phyloP scores from a whole-genome alignment of 1,140 invertebrate species.

The Tyrophagus putrescentiae region DNA sequence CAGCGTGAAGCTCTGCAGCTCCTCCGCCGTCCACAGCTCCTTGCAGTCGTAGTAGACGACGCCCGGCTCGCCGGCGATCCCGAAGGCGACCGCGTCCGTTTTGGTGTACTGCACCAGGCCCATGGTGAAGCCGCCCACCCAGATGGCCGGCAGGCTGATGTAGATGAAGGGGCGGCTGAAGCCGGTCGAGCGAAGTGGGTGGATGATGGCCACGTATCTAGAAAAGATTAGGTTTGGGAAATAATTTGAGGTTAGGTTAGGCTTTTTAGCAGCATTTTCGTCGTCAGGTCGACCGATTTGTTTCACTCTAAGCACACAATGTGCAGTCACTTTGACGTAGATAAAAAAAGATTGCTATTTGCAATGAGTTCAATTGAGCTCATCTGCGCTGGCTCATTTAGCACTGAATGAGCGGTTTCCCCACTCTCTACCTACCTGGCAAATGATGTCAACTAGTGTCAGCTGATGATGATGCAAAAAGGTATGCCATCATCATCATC shows the following conservation, averaged over 20 bases:
- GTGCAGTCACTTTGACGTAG: not conserved
- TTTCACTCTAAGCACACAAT: not conserved
- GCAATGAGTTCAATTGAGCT: not conserved
- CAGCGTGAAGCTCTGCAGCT: slow-evolving; percentile 31
- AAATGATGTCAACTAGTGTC: not conserved
- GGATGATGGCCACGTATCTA: slow-evolving; percentile 37
- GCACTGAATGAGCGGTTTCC: too few relatives aligned
- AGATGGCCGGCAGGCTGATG: slow-evolving; percentile 34
- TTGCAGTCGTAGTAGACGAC: slow-evolving; percentile 33
- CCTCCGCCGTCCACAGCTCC: slow-evolving; percentile 31
- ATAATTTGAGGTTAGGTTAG: too few relatives aligned
- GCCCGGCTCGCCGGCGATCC: slow-evolving; percentile 28
- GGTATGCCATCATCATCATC: too few relatives aligned
- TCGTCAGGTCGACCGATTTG: not conserved
- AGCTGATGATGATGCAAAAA: too few relatives aligned
- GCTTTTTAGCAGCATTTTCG: not conserved
- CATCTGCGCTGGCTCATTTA: not conserved
- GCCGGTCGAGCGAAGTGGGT: slow-evolving; percentile 32
- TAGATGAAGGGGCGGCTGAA: slow-evolving; percentile 5
- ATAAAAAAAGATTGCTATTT: not conserved
- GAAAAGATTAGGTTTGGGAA: slow-evolving; percentile 19
- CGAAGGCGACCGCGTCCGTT: slow-evolving; percentile 30
- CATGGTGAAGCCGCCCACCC: slow-evolving; percentile 34
- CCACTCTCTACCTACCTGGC: not conserved
- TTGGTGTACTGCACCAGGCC: slow-evolving; percentile 36